phyloP scores from a whole-genome alignment of 2,797 vertebrate genomes.

The Coregonus suidteri region DNA sequence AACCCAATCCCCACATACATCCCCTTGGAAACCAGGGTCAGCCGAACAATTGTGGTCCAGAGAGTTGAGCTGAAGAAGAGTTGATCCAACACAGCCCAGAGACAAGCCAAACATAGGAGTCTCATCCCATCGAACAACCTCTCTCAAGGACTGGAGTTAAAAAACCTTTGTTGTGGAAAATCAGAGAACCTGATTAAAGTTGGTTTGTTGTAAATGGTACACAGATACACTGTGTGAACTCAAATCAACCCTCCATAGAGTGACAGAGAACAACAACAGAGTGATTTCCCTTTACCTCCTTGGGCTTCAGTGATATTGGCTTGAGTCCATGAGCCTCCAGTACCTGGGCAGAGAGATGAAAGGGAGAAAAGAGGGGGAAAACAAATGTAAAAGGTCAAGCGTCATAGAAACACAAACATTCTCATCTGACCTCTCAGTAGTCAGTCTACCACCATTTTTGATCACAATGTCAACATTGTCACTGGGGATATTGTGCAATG shows the following conservation, averaged over 20 bases:
- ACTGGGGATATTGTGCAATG: conserved; percentile 19
- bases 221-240: neutral
- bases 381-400: conserved; percentile 55
- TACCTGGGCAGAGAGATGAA: conserved; percentile 76
- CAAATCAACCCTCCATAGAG: neutral
- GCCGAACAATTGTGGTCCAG: too few species aligned
- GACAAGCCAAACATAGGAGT: neutral
- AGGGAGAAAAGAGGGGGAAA: conserved; percentile 45
- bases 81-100: neutral
- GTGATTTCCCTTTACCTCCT: conserved; percentile 85
- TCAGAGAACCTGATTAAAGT: neutral
- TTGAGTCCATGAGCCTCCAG: conserved; percentile 93
- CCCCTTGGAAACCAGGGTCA: too few species aligned
- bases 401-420: conserved; percentile 66
- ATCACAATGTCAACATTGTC: conserved; percentile 19
- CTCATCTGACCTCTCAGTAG: conserved; percentile 20
- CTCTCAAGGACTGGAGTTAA: too few species aligned
- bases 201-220: neutral
- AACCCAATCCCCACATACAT: neutral
- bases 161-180: neutral
- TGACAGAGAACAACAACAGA: conserved; percentile 7
- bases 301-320: conserved; percentile 90
- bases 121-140: neutral
- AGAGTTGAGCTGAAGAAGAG: neutral
- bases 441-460: conserved; percentile 37